phyloP scores from a whole-genome alignment of 2,113 vertebrate genomes.

The Sebastes schlegelii region DNA sequence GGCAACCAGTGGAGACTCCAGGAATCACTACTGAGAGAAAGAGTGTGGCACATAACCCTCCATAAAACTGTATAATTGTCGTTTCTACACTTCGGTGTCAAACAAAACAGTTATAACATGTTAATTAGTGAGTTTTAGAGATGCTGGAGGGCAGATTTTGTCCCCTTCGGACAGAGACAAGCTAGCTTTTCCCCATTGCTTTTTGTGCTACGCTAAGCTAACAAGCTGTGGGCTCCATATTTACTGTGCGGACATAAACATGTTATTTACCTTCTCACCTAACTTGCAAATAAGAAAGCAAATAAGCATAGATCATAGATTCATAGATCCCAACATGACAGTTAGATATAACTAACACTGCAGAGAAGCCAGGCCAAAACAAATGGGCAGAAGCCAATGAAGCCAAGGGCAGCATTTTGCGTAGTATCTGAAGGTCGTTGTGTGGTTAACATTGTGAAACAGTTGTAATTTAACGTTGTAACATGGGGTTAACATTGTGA shows the following conservation, averaged over 20 bases:
- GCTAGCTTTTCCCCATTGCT: neutral
- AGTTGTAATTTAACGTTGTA: no score
- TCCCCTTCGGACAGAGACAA: neutral
- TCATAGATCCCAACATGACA: no score
- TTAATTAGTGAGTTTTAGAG: neutral
- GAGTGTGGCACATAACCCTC: neutral
- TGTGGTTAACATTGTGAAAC: no score
- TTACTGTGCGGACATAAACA: neutral
- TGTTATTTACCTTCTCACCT: neutral
- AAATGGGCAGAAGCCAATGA: no score
- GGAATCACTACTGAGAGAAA: neutral
- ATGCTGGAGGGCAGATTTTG: no score
- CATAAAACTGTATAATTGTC: neutral
- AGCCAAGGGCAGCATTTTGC: no score
- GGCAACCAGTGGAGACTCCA: constrained; percentile 4
- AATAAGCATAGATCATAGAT: neutral
- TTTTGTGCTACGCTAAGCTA: neutral
- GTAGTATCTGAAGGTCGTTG: no score
- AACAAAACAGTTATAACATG: neutral
- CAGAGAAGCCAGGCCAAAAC: no score
- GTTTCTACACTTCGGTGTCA: neutral
- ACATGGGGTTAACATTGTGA: no score
- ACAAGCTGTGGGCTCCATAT: neutral
- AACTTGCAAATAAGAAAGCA: neutral
- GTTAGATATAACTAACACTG: no score